A percentile compares a stretch with the other conserved stretches of the same genome.
phyloP scores from a whole-genome alignment of 2,888 invertebrate genomes.

The Troides aeacus region DNA sequence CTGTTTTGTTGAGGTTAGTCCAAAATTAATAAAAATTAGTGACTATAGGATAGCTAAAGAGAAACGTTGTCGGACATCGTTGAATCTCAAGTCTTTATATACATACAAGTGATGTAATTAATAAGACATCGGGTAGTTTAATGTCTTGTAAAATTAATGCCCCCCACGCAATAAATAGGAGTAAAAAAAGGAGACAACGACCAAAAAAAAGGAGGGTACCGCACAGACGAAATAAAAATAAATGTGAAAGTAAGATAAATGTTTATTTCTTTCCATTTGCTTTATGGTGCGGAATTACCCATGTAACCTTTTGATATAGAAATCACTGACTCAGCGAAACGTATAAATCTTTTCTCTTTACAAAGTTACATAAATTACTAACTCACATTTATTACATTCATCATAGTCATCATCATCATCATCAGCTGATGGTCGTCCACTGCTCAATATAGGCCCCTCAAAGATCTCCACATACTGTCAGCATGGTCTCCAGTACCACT shows the following conservation, averaged over 20 bases:
- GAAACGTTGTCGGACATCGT: too few species aligned
- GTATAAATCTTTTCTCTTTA: constrained; percentile 8
- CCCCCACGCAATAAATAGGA: constrained; percentile 7
- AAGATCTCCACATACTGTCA: too few species aligned
- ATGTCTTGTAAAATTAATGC: constrained; percentile 22
- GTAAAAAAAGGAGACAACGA: not conserved
- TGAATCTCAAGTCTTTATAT: not conserved
- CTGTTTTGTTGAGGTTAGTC: too few species aligned
- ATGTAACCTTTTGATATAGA: constrained; percentile 27
- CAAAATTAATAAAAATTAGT: too few species aligned
- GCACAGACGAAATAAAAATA: constrained; percentile 29
- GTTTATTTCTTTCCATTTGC: constrained; percentile 31
- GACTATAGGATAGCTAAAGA: too few species aligned
- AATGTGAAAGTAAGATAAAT: constrained; percentile 30
- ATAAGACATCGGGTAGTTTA: not conserved
- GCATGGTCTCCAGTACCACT: too few species aligned
- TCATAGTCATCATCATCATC: too few species aligned
- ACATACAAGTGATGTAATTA: not conserved
- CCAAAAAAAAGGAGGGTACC: constrained; percentile 16
- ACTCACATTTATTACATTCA: not conserved
- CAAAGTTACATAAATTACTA: not conserved
- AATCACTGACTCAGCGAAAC: constrained; percentile 27
- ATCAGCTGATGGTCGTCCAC: too few species aligned
- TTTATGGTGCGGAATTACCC: constrained; percentile 29
- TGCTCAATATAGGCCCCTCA: too few species aligned